Conservation (phyloP, 2,797 vertebrate genomes). For the Gymnopithys bicolor region DNA sequence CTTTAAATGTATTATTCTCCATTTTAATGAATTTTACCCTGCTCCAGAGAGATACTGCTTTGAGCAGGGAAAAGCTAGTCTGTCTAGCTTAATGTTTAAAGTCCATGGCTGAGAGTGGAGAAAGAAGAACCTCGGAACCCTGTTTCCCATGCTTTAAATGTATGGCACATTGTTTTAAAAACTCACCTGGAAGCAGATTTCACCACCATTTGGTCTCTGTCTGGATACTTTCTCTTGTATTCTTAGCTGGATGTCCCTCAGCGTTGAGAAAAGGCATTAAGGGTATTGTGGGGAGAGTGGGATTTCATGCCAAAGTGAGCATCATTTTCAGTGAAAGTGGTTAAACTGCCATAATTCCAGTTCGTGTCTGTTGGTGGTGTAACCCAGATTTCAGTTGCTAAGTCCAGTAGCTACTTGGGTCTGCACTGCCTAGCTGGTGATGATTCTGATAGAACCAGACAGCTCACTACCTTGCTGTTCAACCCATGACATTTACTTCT, state of each 20-base stretch:
- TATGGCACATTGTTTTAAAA: neutral
- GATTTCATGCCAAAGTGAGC: neutral
- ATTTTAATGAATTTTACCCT: neutral
- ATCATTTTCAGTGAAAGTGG: neutral
- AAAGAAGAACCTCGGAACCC: neutral
- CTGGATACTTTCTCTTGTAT: neutral
- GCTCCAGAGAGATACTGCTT: neutral
- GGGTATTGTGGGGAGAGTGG: neutral
- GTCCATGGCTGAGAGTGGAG: accelerated
- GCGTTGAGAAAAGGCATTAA: neutral
- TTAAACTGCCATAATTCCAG: neutral
- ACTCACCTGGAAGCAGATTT: neutral
- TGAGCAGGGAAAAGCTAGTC: neutral
- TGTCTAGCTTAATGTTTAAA: neutral
- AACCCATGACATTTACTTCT: neutral
- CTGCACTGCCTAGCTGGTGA: neutral
- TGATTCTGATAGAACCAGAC: neutral
- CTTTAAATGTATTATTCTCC: neutral
- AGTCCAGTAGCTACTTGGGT: neutral
- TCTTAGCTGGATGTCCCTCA: neutral
- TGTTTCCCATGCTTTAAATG: neutral
- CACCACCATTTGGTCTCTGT: neutral
- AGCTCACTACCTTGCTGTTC: neutral
- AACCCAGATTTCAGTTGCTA: neutral
- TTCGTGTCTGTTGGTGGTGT: neutral